Conservation (phyloP, 2,113 vertebrate genomes). For the Bujurquina vittata region DNA sequence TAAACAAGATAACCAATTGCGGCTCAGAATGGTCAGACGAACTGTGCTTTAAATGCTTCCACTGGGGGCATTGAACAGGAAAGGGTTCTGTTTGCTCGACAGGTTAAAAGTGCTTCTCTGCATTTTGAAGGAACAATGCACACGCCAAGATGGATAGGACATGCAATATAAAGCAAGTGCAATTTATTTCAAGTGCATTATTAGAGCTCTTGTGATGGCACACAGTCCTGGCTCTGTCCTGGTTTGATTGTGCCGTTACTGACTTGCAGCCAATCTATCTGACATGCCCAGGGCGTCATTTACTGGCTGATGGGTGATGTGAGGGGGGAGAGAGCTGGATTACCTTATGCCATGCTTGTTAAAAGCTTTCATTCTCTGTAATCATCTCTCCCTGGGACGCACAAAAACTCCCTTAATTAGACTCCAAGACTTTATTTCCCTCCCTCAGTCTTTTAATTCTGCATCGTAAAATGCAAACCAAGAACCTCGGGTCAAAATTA, state of each 20-base stretch:
- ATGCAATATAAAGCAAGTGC: neutral
- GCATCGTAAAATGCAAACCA: constrained; percentile 41
- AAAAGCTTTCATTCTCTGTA: constrained; percentile 66
- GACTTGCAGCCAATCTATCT: constrained; percentile 46
- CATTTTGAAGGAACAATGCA: neutral
- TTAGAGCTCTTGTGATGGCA: neutral
- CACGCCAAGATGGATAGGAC: neutral
- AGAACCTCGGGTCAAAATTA: constrained; percentile 39
- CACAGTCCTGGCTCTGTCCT: constrained; percentile 9
- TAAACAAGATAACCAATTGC: neutral
- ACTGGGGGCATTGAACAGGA: neutral
- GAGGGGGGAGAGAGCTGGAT: constrained; percentile 14
- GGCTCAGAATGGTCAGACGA: accelerated
- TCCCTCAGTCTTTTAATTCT: constrained; percentile 49
- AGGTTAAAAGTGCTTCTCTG: accelerated
- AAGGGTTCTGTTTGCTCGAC: accelerated
- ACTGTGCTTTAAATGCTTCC: accelerated
- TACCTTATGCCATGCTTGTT: constrained; percentile 63
- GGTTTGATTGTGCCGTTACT: constrained; percentile 29
- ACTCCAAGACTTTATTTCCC: constrained; percentile 46
- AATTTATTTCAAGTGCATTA: constrained; percentile 3
- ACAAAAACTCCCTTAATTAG: constrained; percentile 67
- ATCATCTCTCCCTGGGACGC: constrained; percentile 53
- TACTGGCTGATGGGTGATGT: constrained; percentile 17
- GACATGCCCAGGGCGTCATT: constrained; percentile 36